These are phyloP conservation scores for Drosophila mimica DNA, from an alignment of 2,888 invertebrate species.

Conservation along the genomic window DNA sequence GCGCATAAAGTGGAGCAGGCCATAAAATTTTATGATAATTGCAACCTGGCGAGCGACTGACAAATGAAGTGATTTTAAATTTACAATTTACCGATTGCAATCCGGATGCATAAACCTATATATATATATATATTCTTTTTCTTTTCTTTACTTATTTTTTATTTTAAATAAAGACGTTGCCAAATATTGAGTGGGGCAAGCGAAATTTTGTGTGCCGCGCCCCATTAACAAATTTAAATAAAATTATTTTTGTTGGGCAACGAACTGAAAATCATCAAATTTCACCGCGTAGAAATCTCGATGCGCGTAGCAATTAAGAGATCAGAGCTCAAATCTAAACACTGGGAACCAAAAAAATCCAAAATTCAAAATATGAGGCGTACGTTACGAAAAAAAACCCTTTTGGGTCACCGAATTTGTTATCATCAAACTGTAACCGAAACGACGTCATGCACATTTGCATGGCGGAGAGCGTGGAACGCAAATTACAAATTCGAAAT, in stretches of 20 bases:
- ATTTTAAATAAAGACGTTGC: constrained; percentile 70
- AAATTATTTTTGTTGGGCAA: constrained; percentile 27
- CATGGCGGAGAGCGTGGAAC: constrained; percentile 69
- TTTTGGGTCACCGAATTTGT: constrained; percentile 79
- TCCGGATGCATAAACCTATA: neutral
- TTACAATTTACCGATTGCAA: constrained; percentile 47
- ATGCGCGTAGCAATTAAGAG: constrained; percentile 55
- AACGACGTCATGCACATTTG: constrained; percentile 79
- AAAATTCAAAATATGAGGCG: constrained; percentile 63
- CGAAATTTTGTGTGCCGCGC: constrained; percentile 54
- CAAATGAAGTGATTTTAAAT: constrained; percentile 75
- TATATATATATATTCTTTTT: constrained; percentile 7
- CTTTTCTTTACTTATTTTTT: constrained; percentile 25
- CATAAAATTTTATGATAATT: constrained; percentile 82
- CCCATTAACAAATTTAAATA: constrained; percentile 52
- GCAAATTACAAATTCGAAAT: constrained; percentile 69
- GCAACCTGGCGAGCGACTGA: constrained; percentile 68
- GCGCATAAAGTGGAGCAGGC: constrained; percentile 75
- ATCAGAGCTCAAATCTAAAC: constrained; percentile 43
- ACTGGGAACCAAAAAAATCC: constrained; percentile 53
- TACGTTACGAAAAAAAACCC: constrained; percentile 62
- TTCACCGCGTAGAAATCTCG: constrained; percentile 52
- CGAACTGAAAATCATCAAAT: constrained; percentile 33
- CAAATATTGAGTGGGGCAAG: constrained; percentile 43
- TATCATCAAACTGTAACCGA: constrained; percentile 79